Evolutionary conservation across 2,797 vertebrate species (phyloP), one percentile per base, ranked within the genome.

Genomic region (Tenualosa ilisha): DNA sequence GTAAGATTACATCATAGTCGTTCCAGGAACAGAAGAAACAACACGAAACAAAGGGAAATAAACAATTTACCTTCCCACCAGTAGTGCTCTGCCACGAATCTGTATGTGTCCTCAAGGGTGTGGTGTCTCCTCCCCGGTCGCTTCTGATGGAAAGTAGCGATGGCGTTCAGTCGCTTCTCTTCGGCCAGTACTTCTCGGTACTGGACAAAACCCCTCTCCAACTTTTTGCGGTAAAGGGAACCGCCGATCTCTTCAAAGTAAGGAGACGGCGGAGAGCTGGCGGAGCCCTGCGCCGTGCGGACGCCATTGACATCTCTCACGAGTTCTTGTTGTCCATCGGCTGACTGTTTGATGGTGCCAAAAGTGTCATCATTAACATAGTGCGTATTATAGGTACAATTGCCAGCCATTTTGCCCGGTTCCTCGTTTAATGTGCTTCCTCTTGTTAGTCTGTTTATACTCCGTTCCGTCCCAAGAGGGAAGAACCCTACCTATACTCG

Each of bases 61-160:
- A 75, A 75, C 68, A 43, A 85, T 93, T n/a, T 93, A 96, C 96
- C 96, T 43, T 96, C 95, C 96, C 96, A 96, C 96, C 96, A 96
- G 93, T 96, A 96, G 94, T 96, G 96, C 49, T 96, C 96, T 26
- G 96, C 95, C 89, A 96, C 95, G n/a, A 93, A 93, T 92, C 93
- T 95, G 89, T 96, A 96, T 3, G 96, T 96, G 89, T 96, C 96
- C 85, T 96, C 96, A 92, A 95, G 92, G 91, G 96, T 95, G 88
- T 94, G 94, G 91, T 96, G 96, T 40, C 86, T 88, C 89, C 86
- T 93, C 75, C 91, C 94, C 0, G 90, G 89, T 83, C 93, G 88
- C 90, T 94, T 89, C 85, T 90, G 91, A 91, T 96, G 96, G 84
- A 95, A 95, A 68, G 92, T 93, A 85, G 92, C 86, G 86, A 96